Conservation (phyloP, 35 echinoderm and acorn worm genomes). For the Strongylocentrotus purpuratus region DNA sequence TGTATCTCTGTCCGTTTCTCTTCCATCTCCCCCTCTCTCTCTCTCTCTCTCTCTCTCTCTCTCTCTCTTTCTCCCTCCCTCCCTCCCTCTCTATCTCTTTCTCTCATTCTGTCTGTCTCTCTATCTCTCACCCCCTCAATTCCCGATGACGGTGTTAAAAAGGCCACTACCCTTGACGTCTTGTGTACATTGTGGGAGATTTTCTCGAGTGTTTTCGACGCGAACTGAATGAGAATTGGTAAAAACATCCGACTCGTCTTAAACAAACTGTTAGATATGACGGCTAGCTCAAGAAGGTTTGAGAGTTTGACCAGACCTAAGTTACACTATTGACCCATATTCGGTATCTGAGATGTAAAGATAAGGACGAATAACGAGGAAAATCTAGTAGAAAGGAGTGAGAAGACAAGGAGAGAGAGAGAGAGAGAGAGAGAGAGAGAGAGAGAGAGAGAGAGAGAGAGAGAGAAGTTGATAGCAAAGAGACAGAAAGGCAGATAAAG, state of each 20-base stretch:
- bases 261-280: background rate
- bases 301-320: background rate
- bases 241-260: conserved; percentile 45
- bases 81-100: background rate
- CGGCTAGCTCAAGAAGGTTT: background rate
- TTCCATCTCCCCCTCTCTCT: background rate
- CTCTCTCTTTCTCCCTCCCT: background rate
- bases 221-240: background rate
- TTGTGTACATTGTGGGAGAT: conserved; percentile 35
- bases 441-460: too few relatives aligned
- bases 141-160: background rate
- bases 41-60: too few relatives aligned
- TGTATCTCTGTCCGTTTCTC: too few relatives aligned
- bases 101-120: background rate
- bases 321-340: conserved; percentile 4
- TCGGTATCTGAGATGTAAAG: background rate
- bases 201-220: conserved; percentile 47
- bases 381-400: background rate
- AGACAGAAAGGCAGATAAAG: background rate
- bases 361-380: background rate
- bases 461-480: background rate
- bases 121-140: background rate
- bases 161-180: background rate
- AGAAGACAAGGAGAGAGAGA: background rate
- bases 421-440: too few relatives aligned